phyloP scores from a whole-genome alignment of 2,888 invertebrate genomes.

The Drosophila macrospina region DNA sequence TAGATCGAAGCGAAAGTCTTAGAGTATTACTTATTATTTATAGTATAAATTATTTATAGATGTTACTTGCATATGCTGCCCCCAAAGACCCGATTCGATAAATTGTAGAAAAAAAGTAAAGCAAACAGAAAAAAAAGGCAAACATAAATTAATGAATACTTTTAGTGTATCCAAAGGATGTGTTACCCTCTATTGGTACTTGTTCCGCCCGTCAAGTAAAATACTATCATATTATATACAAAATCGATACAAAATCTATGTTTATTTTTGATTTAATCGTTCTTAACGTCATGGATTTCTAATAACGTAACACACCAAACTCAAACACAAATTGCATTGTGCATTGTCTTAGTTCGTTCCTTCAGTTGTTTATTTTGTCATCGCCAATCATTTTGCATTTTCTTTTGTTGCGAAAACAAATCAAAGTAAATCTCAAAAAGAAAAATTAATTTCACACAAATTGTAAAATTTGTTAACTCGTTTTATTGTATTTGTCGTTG shows the following conservation, averaged over 20 bases:
- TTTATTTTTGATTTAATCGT: slow-evolving; percentile 34
- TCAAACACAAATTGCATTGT: slow-evolving; percentile 15
- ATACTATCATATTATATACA: slow-evolving; percentile 19
- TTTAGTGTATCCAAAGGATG: slow-evolving; percentile 73
- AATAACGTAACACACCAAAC: slow-evolving; percentile 18
- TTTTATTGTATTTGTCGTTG: no score
- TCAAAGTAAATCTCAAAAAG: slow-evolving; percentile 10
- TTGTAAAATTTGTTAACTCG: slow-evolving; percentile 18
- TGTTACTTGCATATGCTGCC: not conserved
- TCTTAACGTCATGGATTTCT: slow-evolving; percentile 32
- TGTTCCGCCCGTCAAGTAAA: slow-evolving; percentile 85
- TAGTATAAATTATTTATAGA: slow-evolving; percentile 4
- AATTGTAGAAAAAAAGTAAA: slow-evolving; percentile 2
- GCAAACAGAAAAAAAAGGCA: not conserved
- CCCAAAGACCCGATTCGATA: not conserved
- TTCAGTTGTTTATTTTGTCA: slow-evolving; percentile 31
- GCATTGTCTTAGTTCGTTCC: slow-evolving; percentile 41
- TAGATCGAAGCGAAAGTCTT: slow-evolving; percentile 15
- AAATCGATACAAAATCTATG: slow-evolving; percentile 37
- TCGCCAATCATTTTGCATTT: slow-evolving; percentile 32
- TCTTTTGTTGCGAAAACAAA: not conserved
- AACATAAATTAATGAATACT: slow-evolving; percentile 22
- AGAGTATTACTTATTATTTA: slow-evolving; percentile 2
- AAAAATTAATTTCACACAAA: slow-evolving; percentile 10
- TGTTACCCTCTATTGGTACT: slow-evolving; percentile 85